Evolutionary conservation across 1,140 invertebrate genomes (phyloP).

Genomic region (Cherax quadricarinatus): DNA sequence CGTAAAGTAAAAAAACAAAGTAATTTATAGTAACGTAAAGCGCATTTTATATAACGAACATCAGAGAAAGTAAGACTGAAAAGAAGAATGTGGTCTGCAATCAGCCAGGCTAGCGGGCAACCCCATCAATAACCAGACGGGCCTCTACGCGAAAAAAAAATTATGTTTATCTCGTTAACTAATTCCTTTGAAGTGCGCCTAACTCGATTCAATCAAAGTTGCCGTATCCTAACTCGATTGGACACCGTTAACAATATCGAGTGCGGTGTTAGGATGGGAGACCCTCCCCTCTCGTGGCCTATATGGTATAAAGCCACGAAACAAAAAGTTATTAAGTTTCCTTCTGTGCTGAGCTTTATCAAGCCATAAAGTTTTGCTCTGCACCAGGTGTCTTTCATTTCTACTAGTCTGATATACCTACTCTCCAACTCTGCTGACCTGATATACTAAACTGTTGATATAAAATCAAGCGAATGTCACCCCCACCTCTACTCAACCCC

Average conservation of each 20-base stretch:
- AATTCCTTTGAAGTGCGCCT: background rate
- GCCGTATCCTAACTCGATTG: background rate
- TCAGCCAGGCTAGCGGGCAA: background rate
- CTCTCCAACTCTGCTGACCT: background rate
- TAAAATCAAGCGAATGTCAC: background rate
- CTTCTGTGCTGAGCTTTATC: background rate
- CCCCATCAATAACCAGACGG: background rate
- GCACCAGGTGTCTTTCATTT: too few relatives aligned
- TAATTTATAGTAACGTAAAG: too few relatives aligned
- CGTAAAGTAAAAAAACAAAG: too few relatives aligned
- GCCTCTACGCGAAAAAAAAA: background rate
- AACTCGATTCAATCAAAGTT: background rate
- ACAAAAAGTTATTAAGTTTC: too few relatives aligned
- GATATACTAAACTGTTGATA: background rate
- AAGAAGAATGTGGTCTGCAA: too few relatives aligned
- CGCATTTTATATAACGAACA: too few relatives aligned
- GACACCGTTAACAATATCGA: slow-evolving; percentile 4
- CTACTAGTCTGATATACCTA: too few relatives aligned
- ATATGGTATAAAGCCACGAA: too few relatives aligned
- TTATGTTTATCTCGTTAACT: slow-evolving; percentile 1
- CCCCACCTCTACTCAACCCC: background rate
- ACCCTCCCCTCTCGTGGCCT: background rate
- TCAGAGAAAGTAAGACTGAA: too few relatives aligned
- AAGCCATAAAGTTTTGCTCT: too few relatives aligned
- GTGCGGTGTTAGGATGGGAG: background rate